Base-by-base conservation (phyloP, 2,113 vertebrate genomes). In the Pseudorectes ferrugineus region DNA sequence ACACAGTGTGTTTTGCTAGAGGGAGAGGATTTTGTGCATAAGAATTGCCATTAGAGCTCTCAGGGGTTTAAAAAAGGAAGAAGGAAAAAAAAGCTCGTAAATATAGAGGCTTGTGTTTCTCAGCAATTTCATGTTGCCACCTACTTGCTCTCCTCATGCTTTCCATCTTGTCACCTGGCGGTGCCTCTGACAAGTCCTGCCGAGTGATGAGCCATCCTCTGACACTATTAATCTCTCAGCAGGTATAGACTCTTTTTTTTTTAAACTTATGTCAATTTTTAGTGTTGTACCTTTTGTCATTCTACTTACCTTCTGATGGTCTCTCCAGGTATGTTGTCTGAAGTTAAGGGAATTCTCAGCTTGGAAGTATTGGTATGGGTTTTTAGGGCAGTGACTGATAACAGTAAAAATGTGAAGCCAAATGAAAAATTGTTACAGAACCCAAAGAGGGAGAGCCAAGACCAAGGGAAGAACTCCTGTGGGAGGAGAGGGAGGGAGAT, bases 61-160 rank as follows among this genome's bases (percentile, higher is more conserved):
- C 22, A 52, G 12, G 11, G 10, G 2, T 16, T 59, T 49, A 5
- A 43, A 65, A 74, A 21, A 23, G 5, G 6, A 72, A 51, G 42
- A 11, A 18, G 7, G 2, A 3, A 5, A 18, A 8, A 15, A 29
- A 35, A 58, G 5, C 2, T 45, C 1, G 0, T 10, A 46, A 22
- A 42, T 42, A 11, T 6, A 73, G 10, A 87, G 13, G 6, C 4
- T 66, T 86, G 5, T n/a, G 28, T 45, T 92, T 70, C 58, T 46
- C 72, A 74, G 5, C 8, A 58, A 70, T 77, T 84, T 80, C 12
- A 8, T 38, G 12, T 88, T 73, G 36, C 24, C 35, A 46, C 17
- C 25, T 84, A 48, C 54, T 61, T 80, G 17, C 17, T 76, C 18
- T 70, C 38, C 46, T 45, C 15, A 21, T 24, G 2, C 0, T 70